Evolutionary conservation across 1,140 invertebrate genomes (phyloP).

Genomic region (Halotydeus destructor): DNA sequence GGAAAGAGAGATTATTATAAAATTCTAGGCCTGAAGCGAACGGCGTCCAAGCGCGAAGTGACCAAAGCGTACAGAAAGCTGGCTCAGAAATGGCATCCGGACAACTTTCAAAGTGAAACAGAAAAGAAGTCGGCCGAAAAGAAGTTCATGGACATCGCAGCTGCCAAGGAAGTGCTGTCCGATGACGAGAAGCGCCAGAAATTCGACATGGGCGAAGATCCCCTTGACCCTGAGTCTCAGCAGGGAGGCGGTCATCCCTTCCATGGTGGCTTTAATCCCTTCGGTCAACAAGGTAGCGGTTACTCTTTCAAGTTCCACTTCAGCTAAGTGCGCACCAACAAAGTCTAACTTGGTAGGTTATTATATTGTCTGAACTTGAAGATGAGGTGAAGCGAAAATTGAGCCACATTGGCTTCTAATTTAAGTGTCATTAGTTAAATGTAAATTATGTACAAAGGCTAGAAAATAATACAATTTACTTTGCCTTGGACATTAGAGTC

Average conservation of each 20-base stretch:
- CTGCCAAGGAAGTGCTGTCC: constrained; percentile 84
- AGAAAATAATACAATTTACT: no score
- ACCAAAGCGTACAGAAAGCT: constrained; percentile 89
- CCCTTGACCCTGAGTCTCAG: constrained; percentile 74
- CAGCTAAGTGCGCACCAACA: no score
- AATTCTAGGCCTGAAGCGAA: constrained; percentile 65
- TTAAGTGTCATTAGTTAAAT: no score
- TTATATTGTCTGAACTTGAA: no score
- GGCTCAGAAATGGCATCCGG: constrained; percentile 96
- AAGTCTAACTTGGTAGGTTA: no score
- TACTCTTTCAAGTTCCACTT: constrained; percentile 9
- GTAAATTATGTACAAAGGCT: no score
- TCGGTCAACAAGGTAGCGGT: constrained; percentile 3
- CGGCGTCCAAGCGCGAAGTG: constrained; percentile 77
- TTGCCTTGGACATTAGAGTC: no score
- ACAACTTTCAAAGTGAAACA: constrained; percentile 74
- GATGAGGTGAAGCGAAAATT: no score
- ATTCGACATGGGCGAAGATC: constrained; percentile 88
- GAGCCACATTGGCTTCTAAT: no score
- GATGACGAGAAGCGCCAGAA: constrained; percentile 69
- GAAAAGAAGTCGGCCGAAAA: constrained; percentile 83
- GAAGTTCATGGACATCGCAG: constrained; percentile 96
- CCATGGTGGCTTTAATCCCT: constrained; percentile 14
- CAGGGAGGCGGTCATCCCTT: constrained; percentile 25
- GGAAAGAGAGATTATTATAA: constrained; percentile 95